Conservation (phyloP, 2,888 invertebrate species). For the Prostheceraeus crozeri region DNA sequence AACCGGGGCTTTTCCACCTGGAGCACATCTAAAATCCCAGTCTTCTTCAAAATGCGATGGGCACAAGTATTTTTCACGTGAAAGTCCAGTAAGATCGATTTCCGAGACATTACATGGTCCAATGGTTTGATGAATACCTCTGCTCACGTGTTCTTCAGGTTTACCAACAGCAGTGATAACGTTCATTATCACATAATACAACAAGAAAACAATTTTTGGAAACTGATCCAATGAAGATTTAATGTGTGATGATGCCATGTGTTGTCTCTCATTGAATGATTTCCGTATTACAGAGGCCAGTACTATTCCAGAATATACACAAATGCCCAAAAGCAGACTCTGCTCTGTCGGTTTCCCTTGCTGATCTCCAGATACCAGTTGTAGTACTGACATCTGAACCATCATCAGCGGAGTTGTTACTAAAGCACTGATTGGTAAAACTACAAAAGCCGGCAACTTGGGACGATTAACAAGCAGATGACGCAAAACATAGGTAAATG, state of each 20-base stretch:
- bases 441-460: background rate
- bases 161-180: slow-evolving; percentile 7
- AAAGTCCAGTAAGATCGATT: slow-evolving; percentile 28
- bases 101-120: slow-evolving; percentile 28
- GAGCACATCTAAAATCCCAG: slow-evolving; percentile 24
- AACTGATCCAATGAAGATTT: background rate
- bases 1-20: background rate
- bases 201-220: slow-evolving; percentile 6
- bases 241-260: background rate
- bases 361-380: slow-evolving; percentile 26
- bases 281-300: slow-evolving; percentile 25
- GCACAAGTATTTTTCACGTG: slow-evolving; percentile 22
- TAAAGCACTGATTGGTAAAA: slow-evolving; percentile 15
- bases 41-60: slow-evolving; percentile 27
- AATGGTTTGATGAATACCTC: slow-evolving; percentile 33
- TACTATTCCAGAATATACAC: slow-evolving; percentile 27
- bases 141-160: slow-evolving; percentile 31
- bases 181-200: slow-evolving; percentile 14
- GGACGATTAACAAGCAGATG: slow-evolving; percentile 10
- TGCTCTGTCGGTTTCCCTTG: slow-evolving; percentile 30
- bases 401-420: slow-evolving; percentile 32
- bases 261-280: background rate
- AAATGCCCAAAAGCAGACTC: slow-evolving; percentile 10
- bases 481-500: slow-evolving; percentile 25
- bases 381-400: slow-evolving; percentile 32